Evolutionary conservation across 2,113 vertebrate genomes (phyloP).

Genomic region (Monopterus albus): DNA sequence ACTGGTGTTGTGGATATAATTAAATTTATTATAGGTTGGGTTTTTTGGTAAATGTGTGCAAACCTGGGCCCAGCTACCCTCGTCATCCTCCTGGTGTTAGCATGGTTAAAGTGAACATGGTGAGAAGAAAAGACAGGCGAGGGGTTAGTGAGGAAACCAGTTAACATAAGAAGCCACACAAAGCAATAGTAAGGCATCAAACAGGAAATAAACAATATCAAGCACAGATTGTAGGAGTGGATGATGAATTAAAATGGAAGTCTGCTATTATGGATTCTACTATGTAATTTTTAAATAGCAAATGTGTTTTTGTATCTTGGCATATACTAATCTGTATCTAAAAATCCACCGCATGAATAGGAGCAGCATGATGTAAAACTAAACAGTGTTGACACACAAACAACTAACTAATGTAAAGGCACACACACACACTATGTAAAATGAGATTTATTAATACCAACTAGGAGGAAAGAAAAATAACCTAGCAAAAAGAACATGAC

Average conservation of each 20-base stretch:
- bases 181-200: background rate
- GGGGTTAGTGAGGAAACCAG: slow-evolving; percentile 76
- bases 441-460: too few relatives aligned
- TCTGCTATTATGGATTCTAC: too few relatives aligned
- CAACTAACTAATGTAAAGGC: background rate
- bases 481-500: background rate
- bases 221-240: background rate
- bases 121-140: slow-evolving; percentile 80
- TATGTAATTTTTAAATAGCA: too few relatives aligned
- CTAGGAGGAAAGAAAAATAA: too few relatives aligned
- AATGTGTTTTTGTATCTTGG: too few relatives aligned
- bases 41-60: slow-evolving; percentile 68
- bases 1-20: too few relatives aligned
- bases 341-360: background rate
- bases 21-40: too few relatives aligned
- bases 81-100: slow-evolving; percentile 97
- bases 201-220: background rate
- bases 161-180: slow-evolving; percentile 1
- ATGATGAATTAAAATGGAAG: background rate
- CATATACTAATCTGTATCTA: background rate
- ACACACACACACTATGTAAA: background rate
- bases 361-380: background rate
- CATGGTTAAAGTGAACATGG: slow-evolving; percentile 89
- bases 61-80: slow-evolving; percentile 99
- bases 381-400: background rate